These are phyloP conservation scores for Vanessa atalanta DNA, from an alignment of 1,140 invertebrate species.

Conservation along the genomic window DNA sequence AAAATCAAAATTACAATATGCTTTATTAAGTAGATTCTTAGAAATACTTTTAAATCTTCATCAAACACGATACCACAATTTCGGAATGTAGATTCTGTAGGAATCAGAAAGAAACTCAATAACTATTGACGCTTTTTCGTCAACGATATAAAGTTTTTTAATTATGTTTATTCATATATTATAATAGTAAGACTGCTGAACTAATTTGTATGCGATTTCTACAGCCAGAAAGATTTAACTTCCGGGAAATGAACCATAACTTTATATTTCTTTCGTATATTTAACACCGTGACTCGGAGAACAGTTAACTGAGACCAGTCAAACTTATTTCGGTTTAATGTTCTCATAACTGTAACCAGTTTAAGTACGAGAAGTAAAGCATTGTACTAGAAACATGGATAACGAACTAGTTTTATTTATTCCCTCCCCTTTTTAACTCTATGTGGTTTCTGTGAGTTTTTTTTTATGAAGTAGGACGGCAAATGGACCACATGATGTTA, in stretches of 20 bases:
- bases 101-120: no score
- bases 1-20: no score
- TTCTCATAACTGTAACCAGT: background rate
- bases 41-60: no score
- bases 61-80: no score
- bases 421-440: no score
- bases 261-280: background rate
- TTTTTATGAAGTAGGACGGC: no score
- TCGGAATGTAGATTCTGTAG: no score
- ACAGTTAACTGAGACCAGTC: background rate
- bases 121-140: no score
- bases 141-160: background rate
- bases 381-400: background rate
- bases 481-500: no score
- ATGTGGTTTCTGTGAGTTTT: no score
- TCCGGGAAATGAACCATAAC: conserved; percentile 4
- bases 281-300: background rate
- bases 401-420: background rate
- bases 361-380: background rate
- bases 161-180: background rate
- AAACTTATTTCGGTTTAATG: conserved; percentile 1
- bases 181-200: background rate
- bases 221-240: background rate
- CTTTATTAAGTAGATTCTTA: no score
- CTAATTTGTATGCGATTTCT: background rate